Percentiles rank a stretch among this genome's conserved stretches.
Evolutionary conservation across 2,113 vertebrate species (phyloP).

Genomic region (Hylia prasina): DNA sequence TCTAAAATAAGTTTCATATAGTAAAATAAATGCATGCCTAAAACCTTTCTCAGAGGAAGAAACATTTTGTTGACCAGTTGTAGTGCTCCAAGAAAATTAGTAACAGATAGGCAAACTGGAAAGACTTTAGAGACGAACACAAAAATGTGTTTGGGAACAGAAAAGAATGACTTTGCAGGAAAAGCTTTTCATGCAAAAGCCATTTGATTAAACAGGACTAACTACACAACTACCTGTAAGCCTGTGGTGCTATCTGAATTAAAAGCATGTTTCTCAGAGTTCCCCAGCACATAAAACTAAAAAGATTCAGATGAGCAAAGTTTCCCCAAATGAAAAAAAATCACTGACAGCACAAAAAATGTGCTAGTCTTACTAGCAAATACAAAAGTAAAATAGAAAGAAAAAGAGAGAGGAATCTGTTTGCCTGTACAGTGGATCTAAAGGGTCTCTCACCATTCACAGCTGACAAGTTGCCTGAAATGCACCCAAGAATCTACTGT

Average conservation of each 20-base stretch:
- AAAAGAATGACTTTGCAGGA: conserved; percentile 1
- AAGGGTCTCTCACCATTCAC: not conserved
- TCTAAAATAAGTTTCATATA: conserved; percentile 10
- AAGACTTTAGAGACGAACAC: conserved; percentile 27
- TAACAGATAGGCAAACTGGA: conserved; percentile 43
- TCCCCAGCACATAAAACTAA: not conserved
- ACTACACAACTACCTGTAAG: conserved; percentile 10
- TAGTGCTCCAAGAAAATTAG: conserved; percentile 27
- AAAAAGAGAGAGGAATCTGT: not conserved
- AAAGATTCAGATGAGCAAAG: not conserved
- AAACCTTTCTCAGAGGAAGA: not conserved
- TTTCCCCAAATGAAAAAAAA: not conserved
- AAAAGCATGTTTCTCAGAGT: not conserved
- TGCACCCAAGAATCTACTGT: not conserved
- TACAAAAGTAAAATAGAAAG: not conserved
- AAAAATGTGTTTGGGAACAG: conserved; percentile 12
- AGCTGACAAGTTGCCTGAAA: not conserved
- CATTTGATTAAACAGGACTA: not conserved
- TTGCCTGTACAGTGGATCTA: not conserved
- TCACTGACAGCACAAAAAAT: not conserved
- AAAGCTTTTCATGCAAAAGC: not conserved
- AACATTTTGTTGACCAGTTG: conserved; percentile 5
- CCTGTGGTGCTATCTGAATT: not conserved
- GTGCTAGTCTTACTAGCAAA: not conserved
- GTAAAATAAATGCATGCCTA: not conserved